Evolutionary conservation across 2,888 invertebrate genomes (phyloP).

Genomic region (Melieria omissa): DNA sequence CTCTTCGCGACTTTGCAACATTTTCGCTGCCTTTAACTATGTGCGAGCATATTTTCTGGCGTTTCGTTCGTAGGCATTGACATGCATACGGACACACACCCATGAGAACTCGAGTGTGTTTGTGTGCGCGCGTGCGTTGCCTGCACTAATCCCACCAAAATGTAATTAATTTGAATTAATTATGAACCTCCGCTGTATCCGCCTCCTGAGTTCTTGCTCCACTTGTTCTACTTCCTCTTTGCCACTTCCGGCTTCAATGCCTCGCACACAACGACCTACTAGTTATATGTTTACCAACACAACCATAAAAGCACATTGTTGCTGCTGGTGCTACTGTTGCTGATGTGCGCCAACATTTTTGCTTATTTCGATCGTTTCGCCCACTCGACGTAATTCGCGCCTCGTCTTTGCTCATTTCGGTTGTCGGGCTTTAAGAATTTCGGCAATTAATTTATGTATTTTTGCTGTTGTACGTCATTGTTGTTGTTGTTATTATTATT

Average conservation of each 20-base stretch:
- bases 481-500: too few relatives aligned
- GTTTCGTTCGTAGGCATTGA: too few relatives aligned
- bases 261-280: too few relatives aligned
- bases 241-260: background rate
- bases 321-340: background rate
- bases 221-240: background rate
- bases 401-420: too few relatives aligned
- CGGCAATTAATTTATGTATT: too few relatives aligned
- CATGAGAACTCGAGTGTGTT: slow-evolving; percentile 28
- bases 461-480: too few relatives aligned
- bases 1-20: background rate
- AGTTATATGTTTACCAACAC: too few relatives aligned
- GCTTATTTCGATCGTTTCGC: background rate
- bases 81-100: background rate
- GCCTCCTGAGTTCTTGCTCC: background rate
- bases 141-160: slow-evolving; percentile 58
- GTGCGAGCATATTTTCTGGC: too few relatives aligned
- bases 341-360: background rate
- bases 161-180: slow-evolving; percentile 62
- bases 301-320: background rate
- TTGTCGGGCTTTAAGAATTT: too few relatives aligned
- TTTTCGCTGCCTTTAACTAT: background rate
- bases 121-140: slow-evolving; percentile 18
- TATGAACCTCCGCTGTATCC: slow-evolving; percentile 38
- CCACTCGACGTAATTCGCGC: too few relatives aligned